Conservation (phyloP, 2,888 invertebrate genomes). For the Cyclophora punctaria region DNA sequence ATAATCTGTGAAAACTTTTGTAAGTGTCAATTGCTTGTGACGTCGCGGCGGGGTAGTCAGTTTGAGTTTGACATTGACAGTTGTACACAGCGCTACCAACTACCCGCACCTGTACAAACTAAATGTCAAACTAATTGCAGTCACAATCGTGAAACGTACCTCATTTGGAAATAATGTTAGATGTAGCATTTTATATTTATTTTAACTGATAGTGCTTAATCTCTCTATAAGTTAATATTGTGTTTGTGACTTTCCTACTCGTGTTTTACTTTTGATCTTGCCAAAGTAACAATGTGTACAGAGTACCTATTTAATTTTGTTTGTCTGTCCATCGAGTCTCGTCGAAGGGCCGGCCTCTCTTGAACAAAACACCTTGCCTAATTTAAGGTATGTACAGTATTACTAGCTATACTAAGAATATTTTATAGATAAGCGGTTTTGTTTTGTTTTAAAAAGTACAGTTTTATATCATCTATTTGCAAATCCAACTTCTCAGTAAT, state of each 20-base stretch:
- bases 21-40: too few species aligned
- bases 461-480: too few species aligned
- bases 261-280: constrained; percentile 49
- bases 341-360: constrained; percentile 21
- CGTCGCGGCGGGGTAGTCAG: too few species aligned
- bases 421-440: constrained; percentile 23
- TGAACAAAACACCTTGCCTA: constrained; percentile 45
- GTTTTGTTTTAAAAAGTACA: constrained; percentile 32
- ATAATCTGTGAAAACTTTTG: constrained; percentile 14
- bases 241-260: constrained; percentile 27
- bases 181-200: constrained; percentile 54
- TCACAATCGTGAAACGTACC: constrained; percentile 72
- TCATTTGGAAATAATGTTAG: constrained; percentile 65
- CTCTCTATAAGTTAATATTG: constrained; percentile 31
- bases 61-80: constrained; percentile 12
- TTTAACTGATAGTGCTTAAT: constrained; percentile 39
- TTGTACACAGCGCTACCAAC: constrained; percentile 11
- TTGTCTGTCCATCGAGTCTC: constrained; percentile 27
- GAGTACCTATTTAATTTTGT: constrained; percentile 37
- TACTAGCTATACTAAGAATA: constrained; percentile 71
- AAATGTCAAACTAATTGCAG: constrained; percentile 43
- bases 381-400: constrained; percentile 69
- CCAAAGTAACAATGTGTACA: constrained; percentile 61
- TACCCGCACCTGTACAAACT: constrained; percentile 32
- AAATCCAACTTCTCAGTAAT: too few species aligned